A percentile compares a stretch with the other conserved stretches of the same genome.
Evolutionary conservation across 2,888 invertebrate species (phyloP).

Genomic region (Drosophila rellima): DNA sequence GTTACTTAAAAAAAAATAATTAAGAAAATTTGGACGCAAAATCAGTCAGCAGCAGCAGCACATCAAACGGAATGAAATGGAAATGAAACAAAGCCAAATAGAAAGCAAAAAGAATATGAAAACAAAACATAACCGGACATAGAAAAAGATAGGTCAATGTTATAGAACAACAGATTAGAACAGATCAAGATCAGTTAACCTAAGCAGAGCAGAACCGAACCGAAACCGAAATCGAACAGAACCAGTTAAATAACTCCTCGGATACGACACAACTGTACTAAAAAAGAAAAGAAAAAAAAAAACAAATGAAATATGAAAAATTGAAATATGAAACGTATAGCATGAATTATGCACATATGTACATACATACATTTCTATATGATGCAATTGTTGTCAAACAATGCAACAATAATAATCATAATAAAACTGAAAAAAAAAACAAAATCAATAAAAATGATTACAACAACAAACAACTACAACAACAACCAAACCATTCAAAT

Average conservation of each 20-base stretch:
- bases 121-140: constrained; percentile 34
- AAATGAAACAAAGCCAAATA: constrained; percentile 27
- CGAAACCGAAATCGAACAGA: constrained; percentile 14
- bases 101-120: constrained; percentile 2
- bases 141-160: constrained; percentile 23
- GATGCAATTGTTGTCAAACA: constrained; percentile 21
- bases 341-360: constrained; percentile 28
- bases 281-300: constrained; percentile 11
- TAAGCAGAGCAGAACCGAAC: constrained; percentile 19
- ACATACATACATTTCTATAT: constrained; percentile 1
- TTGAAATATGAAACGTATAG: constrained; percentile 26
- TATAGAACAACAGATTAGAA: constrained; percentile 26
- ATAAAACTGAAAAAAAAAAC: background rate
- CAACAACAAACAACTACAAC: constrained; percentile 27
- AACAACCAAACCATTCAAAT: constrained; percentile 29
- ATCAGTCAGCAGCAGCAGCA: constrained; percentile 28
- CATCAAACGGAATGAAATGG: constrained; percentile 33
- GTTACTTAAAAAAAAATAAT: constrained; percentile 8
- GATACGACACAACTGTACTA: constrained; percentile 57
- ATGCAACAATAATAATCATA: constrained; percentile 13
- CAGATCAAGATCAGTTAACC: constrained; percentile 17
- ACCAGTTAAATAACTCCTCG: constrained; percentile 34
- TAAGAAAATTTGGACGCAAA: constrained; percentile 62
- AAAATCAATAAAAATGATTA: constrained; percentile 7
- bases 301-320: no score